These are phyloP conservation scores for Hydrophis major DNA, from an alignment of 2,797 vertebrate genomes.

Conservation along the genomic window DNA sequence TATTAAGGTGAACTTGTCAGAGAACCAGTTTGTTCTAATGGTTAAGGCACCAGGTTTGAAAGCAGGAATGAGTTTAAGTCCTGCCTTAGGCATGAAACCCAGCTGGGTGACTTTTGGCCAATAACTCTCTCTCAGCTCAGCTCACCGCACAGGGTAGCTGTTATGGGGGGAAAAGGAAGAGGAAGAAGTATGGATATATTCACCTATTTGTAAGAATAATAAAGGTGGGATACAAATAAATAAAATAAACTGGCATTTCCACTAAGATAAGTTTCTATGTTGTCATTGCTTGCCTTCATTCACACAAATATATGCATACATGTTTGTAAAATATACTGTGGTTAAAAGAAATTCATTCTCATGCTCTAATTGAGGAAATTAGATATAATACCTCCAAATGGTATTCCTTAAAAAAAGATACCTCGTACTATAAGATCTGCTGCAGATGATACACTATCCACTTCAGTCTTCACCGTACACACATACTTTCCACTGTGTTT, in stretches of 20 bases:
- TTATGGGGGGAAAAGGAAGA: neutral
- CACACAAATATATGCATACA: neutral
- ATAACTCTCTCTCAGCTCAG: neutral
- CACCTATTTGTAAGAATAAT: neutral
- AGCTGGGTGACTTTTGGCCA: neutral
- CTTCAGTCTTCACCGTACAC: constrained; percentile 87
- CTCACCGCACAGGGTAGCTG: neutral
- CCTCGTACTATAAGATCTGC: constrained; percentile 93
- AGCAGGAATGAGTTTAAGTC: neutral
- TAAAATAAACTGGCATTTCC: neutral
- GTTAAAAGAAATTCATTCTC: neutral
- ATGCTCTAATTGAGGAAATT: neutral
- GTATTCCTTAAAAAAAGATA: constrained; percentile 47
- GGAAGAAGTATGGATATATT: neutral
- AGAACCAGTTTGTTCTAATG: neutral
- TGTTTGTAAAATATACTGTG: neutral
- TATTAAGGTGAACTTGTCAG: neutral
- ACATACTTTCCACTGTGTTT: constrained; percentile 90
- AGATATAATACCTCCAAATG: neutral
- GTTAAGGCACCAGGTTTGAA: neutral
- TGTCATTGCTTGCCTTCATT: neutral
- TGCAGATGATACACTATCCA: constrained; percentile 88
- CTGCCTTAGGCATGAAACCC: neutral
- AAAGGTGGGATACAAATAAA: neutral
- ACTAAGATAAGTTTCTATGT: neutral